Conservation (phyloP, 2,888 invertebrate genomes). For the Eledone cirrhosa region DNA sequence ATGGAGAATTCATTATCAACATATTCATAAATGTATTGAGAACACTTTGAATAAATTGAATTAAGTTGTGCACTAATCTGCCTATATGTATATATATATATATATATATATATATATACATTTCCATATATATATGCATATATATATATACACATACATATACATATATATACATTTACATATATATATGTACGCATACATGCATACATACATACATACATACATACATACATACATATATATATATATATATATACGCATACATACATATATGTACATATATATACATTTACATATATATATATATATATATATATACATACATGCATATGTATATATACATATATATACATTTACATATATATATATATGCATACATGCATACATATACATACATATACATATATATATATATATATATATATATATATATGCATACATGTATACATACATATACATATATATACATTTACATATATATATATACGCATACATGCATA, state of each 20-base stretch:
- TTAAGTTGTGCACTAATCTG: too few species aligned
- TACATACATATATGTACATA: neutral
- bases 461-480: slow-evolving; percentile 10
- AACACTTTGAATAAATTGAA: too few species aligned
- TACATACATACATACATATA: too few species aligned
- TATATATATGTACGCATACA: too few species aligned
- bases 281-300: neutral
- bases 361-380: neutral
- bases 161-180: too few species aligned
- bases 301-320: neutral
- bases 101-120: too few species aligned
- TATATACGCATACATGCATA: neutral
- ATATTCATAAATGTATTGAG: too few species aligned
- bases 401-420: neutral
- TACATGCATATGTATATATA: neutral
- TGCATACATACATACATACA: too few species aligned
- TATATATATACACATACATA: too few species aligned
- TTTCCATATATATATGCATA: too few species aligned
- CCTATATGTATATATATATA: too few species aligned
- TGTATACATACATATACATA: slow-evolving; percentile 23
- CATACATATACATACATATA: neutral
- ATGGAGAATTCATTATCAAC: too few species aligned
- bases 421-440: slow-evolving; percentile 28
- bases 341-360: neutral
- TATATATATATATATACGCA: neutral